phyloP scores from a whole-genome alignment of 2,888 invertebrate species.

The Bhutanitis thaidina region DNA sequence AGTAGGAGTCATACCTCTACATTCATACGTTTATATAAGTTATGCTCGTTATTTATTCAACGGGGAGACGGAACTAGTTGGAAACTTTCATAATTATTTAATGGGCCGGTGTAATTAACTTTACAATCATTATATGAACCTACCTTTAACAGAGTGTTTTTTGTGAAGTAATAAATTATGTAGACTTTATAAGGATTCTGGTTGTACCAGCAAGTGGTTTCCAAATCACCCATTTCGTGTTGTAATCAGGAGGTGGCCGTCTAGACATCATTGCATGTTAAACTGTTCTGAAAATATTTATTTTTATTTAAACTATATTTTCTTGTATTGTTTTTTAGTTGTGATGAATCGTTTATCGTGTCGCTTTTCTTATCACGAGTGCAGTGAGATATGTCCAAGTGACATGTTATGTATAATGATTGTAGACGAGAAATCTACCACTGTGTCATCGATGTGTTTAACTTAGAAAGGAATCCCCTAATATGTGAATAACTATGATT shows the following conservation, averaged over 20 bases:
- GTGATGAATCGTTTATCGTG: conserved; percentile 4
- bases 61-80: not conserved
- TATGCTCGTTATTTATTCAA: not conserved
- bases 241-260: not conserved
- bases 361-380: conserved; percentile 6
- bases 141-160: not conserved
- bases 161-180: not conserved
- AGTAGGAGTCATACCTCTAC: not conserved
- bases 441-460: no score
- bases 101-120: conserved; percentile 4
- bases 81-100: conserved; percentile 8
- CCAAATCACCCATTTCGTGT: not conserved
- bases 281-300: not conserved
- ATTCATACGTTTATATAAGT: not conserved
- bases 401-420: conserved; percentile 7
- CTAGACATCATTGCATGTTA: not conserved
- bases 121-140: not conserved
- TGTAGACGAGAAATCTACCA: not conserved
- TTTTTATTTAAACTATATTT: not conserved
- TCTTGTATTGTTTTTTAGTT: not conserved
- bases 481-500: no score
- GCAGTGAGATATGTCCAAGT: conserved; percentile 7
- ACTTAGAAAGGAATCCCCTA: no score
- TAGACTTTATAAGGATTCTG: not conserved
- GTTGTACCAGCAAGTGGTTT: not conserved